phyloP scores from a whole-genome alignment of 1,140 invertebrate genomes.

The Harpegnathos saltator region DNA sequence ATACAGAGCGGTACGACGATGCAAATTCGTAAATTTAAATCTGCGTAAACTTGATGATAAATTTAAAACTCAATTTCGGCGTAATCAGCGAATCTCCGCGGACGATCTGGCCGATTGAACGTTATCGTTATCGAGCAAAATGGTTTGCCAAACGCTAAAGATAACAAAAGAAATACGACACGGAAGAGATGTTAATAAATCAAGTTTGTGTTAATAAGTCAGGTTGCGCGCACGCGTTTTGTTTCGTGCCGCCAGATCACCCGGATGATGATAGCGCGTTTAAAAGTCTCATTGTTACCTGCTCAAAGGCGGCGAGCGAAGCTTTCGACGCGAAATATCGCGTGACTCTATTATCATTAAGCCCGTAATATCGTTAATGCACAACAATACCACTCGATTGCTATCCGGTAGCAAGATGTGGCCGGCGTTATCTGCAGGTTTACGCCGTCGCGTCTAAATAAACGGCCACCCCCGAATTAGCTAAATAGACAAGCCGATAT shows the following conservation, averaged over 20 bases:
- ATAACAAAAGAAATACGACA: neutral
- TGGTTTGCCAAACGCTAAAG: neutral
- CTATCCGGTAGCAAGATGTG: neutral
- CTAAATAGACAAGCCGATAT: neutral
- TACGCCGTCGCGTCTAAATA: neutral
- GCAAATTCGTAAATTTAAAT: no score
- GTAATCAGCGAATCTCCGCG: neutral
- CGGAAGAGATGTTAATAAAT: neutral
- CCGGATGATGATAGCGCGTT: neutral
- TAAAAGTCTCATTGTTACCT: slow-evolving; percentile 19
- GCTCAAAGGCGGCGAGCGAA: slow-evolving; percentile 5
- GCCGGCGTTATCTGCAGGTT: neutral
- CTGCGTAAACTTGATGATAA: no score
- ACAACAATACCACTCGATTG: neutral
- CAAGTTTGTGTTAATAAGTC: slow-evolving; percentile 11
- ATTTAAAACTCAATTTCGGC: neutral
- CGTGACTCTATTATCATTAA: slow-evolving; percentile 21
- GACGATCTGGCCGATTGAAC: neutral
- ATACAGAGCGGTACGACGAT: no score
- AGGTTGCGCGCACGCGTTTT: neutral
- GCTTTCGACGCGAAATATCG: slow-evolving; percentile 28
- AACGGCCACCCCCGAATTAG: neutral
- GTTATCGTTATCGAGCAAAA: neutral
- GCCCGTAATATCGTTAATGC: slow-evolving; percentile 17
- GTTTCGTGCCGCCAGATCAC: neutral